Evolutionary conservation across 2,888 invertebrate species (phyloP).

Genomic region (Hirtodrosophila confusa): DNA sequence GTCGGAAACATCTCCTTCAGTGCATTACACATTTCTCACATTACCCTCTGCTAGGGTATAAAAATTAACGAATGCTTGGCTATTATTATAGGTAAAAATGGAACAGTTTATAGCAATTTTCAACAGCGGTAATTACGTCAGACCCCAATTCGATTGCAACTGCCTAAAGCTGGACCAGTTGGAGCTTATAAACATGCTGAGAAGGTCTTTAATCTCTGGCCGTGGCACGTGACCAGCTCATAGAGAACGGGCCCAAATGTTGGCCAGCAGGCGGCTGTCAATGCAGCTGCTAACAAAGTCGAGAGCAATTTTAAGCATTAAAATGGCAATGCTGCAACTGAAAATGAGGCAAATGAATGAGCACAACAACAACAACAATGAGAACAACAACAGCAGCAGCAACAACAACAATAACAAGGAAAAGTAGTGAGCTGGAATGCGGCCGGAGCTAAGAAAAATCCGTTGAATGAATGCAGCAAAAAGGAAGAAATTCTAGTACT

Average conservation of each 20-base stretch:
- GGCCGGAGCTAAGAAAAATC: slow-evolving; percentile 44
- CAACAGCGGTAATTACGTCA: too few relatives aligned
- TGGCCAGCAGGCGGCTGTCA: slow-evolving; percentile 33
- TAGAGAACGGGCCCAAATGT: slow-evolving; percentile 27
- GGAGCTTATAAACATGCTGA: too few relatives aligned
- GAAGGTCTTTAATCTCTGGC: slow-evolving; percentile 44
- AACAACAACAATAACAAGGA: slow-evolving; percentile 5
- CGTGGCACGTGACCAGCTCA: slow-evolving; percentile 45
- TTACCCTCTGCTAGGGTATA: too few relatives aligned
- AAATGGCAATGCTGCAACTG: slow-evolving; percentile 67
- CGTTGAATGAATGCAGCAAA: slow-evolving; percentile 46
- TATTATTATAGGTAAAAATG: too few relatives aligned
- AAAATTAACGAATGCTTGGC: too few relatives aligned
- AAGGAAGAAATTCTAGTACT: slow-evolving; percentile 36
- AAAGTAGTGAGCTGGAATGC: slow-evolving; percentile 35
- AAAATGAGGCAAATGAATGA: slow-evolving; percentile 72
- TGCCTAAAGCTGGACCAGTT: too few relatives aligned
- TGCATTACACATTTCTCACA: too few relatives aligned
- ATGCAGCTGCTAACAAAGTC: slow-evolving; percentile 36
- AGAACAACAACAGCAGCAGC: slow-evolving; percentile 16
- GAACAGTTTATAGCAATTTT: too few relatives aligned
- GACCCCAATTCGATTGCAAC: too few relatives aligned
- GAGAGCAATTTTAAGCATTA: slow-evolving; percentile 56
- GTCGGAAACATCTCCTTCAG: too few relatives aligned
- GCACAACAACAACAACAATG: slow-evolving; percentile 37